A percentile compares a stretch with the other conserved stretches of the same genome.
phyloP scores from a whole-genome alignment of 2,113 vertebrate genomes.

The Okapia johnstoni region DNA sequence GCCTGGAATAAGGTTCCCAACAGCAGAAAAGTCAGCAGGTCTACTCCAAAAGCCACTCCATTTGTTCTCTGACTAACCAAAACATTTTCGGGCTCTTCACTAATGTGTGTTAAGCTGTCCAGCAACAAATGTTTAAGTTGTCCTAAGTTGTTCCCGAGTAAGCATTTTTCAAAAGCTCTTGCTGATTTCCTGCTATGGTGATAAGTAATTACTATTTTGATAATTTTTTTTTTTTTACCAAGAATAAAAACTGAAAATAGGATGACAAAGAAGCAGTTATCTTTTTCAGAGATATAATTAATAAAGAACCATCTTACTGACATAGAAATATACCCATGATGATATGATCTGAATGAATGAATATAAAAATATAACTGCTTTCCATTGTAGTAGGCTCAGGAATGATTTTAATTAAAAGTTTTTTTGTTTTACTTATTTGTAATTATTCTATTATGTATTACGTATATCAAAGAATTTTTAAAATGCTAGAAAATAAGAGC shows the following conservation, averaged over 20 bases:
- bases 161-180: neutral
- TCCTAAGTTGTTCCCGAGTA: neutral
- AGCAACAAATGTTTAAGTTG: neutral
- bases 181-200: conserved; percentile 26
- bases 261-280: conserved; percentile 28
- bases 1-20: neutral
- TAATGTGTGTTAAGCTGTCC: neutral
- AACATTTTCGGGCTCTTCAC: neutral
- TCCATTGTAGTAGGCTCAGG: neutral
- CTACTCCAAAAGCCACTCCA: neutral
- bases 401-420: neutral
- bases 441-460: neutral
- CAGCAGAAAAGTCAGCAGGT: neutral
- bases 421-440: neutral
- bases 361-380: neutral
- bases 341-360: neutral
- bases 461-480: neutral
- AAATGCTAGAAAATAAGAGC: neutral
- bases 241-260: conserved; percentile 29
- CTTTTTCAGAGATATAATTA: conserved; percentile 41
- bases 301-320: neutral
- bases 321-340: neutral
- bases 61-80: neutral
- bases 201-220: conserved; percentile 48
- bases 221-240: neutral